Conservation (phyloP, 2,113 vertebrate species). For the Oryzias melastigma region DNA sequence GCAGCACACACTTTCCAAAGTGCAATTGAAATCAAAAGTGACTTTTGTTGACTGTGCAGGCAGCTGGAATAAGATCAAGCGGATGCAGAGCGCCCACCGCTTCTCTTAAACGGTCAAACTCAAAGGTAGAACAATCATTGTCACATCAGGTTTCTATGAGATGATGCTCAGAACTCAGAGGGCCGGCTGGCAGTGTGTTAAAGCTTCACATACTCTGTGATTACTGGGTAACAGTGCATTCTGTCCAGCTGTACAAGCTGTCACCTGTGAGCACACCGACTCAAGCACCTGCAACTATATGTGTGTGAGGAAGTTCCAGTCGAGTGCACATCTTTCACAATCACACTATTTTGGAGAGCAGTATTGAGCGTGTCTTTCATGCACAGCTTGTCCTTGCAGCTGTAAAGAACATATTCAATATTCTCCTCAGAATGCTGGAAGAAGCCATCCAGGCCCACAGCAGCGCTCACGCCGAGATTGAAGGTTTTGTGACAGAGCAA, state of each 20-base stretch:
- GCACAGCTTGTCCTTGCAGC: conserved; percentile 37
- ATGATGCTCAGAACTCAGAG: no score
- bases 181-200: background rate
- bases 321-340: conserved; percentile 17
- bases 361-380: conserved; percentile 37
- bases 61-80: no score
- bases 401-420: conserved; percentile 19
- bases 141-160: no score
- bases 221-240: conserved; percentile 26
- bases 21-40: no score
- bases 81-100: no score
- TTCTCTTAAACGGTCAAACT: no score
- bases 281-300: conserved; percentile 24
- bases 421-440: conserved; percentile 11
- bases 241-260: conserved; percentile 11
- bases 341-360: conserved; percentile 11
- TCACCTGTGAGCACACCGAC: conserved; percentile 32
- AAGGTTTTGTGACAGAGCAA: background rate
- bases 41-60: no score
- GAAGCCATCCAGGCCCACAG: background rate
- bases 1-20: no score
- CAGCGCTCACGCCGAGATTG: no score
- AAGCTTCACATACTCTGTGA: background rate
- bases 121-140: no score
- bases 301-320: conserved; percentile 9